Percentiles rank a stretch among this genome's conserved stretches.
Conservation (phyloP, 2,113 vertebrate genomes). For the Benitochromis conjunctus region DNA sequence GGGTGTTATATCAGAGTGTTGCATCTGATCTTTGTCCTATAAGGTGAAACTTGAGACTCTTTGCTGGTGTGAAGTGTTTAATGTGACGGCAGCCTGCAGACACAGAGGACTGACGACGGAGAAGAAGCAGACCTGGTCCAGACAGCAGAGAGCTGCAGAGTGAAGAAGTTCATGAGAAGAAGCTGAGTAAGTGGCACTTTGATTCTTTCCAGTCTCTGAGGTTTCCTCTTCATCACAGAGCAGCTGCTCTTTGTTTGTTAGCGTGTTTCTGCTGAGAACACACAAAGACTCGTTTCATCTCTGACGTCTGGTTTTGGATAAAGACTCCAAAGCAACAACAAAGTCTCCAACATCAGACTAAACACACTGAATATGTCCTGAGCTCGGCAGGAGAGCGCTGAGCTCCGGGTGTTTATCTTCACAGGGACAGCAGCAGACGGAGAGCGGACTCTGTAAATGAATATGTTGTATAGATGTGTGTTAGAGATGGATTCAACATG, state of each 20-base stretch:
- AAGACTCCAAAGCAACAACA: background rate
- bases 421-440: too few species aligned
- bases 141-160: background rate
- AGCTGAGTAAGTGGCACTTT: background rate
- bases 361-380: too few species aligned
- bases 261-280: background rate
- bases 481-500: too few species aligned
- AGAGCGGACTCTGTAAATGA: too few species aligned
- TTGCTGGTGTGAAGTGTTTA: background rate
- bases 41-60: background rate
- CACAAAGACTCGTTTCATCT: accelerated
- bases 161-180: background rate
- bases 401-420: too few species aligned
- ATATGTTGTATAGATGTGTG: too few species aligned
- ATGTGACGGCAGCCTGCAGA: background rate
- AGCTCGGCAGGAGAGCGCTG: too few species aligned
- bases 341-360: background rate
- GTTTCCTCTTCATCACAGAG: background rate
- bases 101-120: background rate
- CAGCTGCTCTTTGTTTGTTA: background rate
- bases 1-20: too few species aligned
- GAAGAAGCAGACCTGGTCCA: background rate
- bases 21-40: too few species aligned
- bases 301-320: background rate
- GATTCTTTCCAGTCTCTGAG: background rate